Evolutionary conservation across 2,113 vertebrate species (phyloP).

Genomic region (Sula dactylatra): DNA sequence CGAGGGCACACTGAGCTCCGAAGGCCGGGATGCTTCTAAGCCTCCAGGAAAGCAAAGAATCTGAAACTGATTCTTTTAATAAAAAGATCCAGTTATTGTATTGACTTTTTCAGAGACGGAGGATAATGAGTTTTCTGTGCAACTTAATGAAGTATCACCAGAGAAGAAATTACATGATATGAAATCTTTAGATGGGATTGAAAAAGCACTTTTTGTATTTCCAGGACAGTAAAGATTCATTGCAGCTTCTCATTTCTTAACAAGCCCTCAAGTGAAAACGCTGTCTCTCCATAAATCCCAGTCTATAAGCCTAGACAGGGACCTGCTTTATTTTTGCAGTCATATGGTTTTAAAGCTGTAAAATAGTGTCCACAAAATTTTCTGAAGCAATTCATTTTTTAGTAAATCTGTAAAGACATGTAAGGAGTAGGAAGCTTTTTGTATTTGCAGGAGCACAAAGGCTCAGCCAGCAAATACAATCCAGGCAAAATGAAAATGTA

Average conservation of each 20-base stretch:
- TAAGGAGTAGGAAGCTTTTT: not conserved
- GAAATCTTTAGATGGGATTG: conserved; percentile 9
- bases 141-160: conserved; percentile 26
- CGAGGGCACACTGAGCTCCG: not conserved
- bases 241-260: not conserved
- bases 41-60: not conserved
- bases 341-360: not conserved
- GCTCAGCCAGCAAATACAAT: not conserved
- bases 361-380: not conserved
- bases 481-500: not conserved
- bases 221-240: not conserved
- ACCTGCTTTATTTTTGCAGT: not conserved
- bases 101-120: not conserved
- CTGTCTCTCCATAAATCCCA: not conserved
- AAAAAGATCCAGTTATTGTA: not conserved
- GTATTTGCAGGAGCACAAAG: not conserved
- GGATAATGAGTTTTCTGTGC: conserved; percentile 9
- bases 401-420: not conserved
- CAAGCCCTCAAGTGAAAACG: not conserved
- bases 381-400: not conserved
- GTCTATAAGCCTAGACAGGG: not conserved
- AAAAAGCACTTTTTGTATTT: not conserved
- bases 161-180: conserved; percentile 22
- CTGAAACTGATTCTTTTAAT: not conserved
- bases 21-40: not conserved